phyloP scores from a whole-genome alignment of 2,888 invertebrate genomes.

The Mechanitis messenoides region DNA sequence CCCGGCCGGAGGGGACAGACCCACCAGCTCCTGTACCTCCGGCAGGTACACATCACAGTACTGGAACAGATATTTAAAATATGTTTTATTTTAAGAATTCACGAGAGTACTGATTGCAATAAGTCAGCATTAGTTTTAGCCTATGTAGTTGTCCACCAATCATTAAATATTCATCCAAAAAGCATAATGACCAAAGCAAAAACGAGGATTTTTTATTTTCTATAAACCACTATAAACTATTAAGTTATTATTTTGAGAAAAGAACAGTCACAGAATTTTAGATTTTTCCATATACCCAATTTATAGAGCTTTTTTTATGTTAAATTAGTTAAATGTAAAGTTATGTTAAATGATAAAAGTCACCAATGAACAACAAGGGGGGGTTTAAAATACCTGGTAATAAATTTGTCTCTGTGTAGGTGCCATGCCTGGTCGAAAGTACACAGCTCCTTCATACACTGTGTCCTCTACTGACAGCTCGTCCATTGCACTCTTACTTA shows the following conservation, averaged over 20 bases:
- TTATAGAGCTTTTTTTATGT: no score
- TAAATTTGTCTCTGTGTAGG: conserved; percentile 92
- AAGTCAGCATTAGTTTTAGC: no score
- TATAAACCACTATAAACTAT: no score
- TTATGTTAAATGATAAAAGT: no score
- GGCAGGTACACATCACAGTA: conserved; percentile 87
- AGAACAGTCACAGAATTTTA: no score
- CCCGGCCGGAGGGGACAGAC: conserved; percentile 78
- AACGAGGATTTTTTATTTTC: no score
- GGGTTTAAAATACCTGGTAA: conserved; percentile 80
- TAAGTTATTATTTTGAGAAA: no score
- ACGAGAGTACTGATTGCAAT: not conserved
- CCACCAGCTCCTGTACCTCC: conserved; percentile 86
- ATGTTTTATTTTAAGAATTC: no score
- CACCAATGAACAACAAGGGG: not conserved
- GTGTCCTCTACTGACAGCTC: conserved; percentile 37
- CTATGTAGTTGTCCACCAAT: no score
- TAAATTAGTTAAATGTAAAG: no score
- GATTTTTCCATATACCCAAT: no score
- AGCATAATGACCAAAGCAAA: not conserved
- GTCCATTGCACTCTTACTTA: conserved; percentile 33
- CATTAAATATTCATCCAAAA: no score
- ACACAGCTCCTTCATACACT: conserved; percentile 50
- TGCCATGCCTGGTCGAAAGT: conserved; percentile 80
- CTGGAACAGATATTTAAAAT: conserved; percentile 47